A percentile compares a stretch with the other conserved stretches of the same genome.
These are phyloP conservation scores for Nerophis ophidion DNA, from an alignment of 2,113 vertebrate species.

Conservation along the genomic window DNA sequence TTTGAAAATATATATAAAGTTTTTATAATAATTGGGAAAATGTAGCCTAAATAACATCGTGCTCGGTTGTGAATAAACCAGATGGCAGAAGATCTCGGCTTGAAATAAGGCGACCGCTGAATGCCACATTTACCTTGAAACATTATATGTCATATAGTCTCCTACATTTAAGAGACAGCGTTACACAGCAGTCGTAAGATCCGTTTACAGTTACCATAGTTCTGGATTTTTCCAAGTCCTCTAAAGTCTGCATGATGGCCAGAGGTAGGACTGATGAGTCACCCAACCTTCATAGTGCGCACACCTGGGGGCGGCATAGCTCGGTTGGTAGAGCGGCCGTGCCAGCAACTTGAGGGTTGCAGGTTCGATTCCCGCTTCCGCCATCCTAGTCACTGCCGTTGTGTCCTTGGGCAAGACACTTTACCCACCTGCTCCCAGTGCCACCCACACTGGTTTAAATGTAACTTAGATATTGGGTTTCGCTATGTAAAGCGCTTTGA, in stretches of 20 bases:
- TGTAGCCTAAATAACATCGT: constrained; percentile 7
- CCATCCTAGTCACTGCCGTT: too few species aligned
- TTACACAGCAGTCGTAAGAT: neutral
- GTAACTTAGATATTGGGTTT: too few species aligned
- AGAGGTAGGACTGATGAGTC: neutral
- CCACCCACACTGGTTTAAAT: too few species aligned
- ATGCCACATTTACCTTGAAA: constrained; percentile 9
- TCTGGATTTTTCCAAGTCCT: neutral
- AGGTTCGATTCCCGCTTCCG: too few species aligned
- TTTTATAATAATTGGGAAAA: constrained; percentile 25
- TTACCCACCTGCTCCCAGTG: too few species aligned
- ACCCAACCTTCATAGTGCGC: neutral
- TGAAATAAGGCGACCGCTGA: neutral
- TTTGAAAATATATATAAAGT: constrained; percentile 8
- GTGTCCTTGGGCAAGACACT: too few species aligned
- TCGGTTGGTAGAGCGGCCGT: too few species aligned
- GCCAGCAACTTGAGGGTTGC: too few species aligned
- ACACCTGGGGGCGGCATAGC: too few species aligned
- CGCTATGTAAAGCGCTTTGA: too few species aligned
- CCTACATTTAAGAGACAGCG: neutral
- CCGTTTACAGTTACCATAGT: neutral
- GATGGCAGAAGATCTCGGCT: constrained; percentile 8
- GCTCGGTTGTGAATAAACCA: constrained; percentile 22
- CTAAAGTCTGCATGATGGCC: constrained; percentile 1
- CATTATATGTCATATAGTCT: constrained; percentile 2